phyloP scores from a whole-genome alignment of 2,888 invertebrate genomes.

The Yponomeuta cagnagella region DNA sequence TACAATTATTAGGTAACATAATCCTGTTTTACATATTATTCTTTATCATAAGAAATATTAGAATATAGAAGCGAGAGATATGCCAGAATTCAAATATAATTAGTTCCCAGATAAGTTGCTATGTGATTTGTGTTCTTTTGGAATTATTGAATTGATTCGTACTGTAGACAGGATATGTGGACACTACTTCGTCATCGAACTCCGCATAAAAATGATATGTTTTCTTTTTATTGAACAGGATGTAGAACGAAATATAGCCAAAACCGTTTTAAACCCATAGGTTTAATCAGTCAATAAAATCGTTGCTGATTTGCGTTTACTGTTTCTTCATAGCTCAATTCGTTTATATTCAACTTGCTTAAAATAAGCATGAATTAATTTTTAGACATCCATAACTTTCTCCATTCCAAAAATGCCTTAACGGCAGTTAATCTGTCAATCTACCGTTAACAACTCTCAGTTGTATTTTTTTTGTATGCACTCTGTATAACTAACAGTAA shows the following conservation, averaged over 20 bases:
- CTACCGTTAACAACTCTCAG: too few species aligned
- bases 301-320: neutral
- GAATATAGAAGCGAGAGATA: too few species aligned
- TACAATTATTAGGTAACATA: too few species aligned
- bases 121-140: too few species aligned
- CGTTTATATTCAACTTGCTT: neutral
- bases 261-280: neutral
- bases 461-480: too few species aligned
- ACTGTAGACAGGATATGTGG: neutral
- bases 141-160: neutral
- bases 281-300: constrained; percentile 1
- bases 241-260: neutral
- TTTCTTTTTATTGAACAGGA: neutral
- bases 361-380: neutral
- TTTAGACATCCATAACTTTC: neutral
- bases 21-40: too few species aligned
- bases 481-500: too few species aligned
- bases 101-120: too few species aligned
- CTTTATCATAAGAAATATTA: too few species aligned
- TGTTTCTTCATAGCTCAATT: too few species aligned
- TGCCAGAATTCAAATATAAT: too few species aligned
- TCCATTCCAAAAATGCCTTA: neutral
- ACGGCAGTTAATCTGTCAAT: too few species aligned
- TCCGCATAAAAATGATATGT: neutral
- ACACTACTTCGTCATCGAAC: neutral